These are phyloP conservation scores for Muscidifurax raptorellus DNA, from an alignment of 1,140 invertebrate species.

Conservation along the genomic window DNA sequence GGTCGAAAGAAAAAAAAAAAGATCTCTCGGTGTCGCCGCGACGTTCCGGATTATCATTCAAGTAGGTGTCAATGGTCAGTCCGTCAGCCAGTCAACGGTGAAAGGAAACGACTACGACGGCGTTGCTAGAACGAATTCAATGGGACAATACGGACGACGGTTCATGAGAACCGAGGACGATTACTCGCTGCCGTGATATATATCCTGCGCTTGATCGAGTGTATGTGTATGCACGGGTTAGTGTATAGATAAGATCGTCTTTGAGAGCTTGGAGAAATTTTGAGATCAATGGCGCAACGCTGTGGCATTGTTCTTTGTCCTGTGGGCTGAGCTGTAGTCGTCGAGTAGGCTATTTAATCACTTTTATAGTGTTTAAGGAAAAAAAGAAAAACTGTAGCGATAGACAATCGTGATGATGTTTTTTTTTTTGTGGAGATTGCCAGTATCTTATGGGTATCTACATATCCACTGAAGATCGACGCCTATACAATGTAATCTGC, in stretches of 20 bases:
- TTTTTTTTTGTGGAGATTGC: too few relatives aligned
- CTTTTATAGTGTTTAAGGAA: too few relatives aligned
- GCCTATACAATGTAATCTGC: too few relatives aligned
- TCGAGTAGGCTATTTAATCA: too few relatives aligned
- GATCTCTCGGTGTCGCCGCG: background rate
- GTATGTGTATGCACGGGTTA: background rate
- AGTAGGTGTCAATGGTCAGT: conserved; percentile 1
- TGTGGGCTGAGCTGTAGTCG: background rate
- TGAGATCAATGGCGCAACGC: background rate
- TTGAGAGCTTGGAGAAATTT: background rate
- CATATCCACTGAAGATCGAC: too few relatives aligned
- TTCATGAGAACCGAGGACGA: background rate
- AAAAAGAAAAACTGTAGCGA: too few relatives aligned
- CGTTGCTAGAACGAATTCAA: background rate
- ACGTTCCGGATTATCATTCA: background rate
- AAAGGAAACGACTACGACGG: background rate
- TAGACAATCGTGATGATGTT: too few relatives aligned
- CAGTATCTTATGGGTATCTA: too few relatives aligned
- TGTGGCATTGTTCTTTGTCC: background rate
- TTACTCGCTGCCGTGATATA: background rate
- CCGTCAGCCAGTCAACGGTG: background rate
- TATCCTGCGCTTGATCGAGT: background rate
- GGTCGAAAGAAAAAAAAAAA: background rate
- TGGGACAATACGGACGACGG: background rate
- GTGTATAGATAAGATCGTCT: background rate